Evolutionary conservation across 2,888 invertebrate genomes (phyloP).

Genomic region (Drosophila subquinaria): DNA sequence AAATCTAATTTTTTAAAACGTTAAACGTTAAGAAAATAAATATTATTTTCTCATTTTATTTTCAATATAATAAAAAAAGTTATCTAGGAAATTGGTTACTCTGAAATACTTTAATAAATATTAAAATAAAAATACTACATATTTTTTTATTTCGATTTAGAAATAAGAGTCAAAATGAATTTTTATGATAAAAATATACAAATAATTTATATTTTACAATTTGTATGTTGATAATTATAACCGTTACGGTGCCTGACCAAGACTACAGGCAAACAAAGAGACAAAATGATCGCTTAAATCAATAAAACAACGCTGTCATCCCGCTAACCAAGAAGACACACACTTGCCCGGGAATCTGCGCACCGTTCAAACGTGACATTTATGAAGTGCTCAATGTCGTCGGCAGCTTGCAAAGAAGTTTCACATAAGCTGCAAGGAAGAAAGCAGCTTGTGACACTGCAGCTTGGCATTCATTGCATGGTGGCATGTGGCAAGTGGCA

Average conservation of each 20-base stretch:
- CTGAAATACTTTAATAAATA: too few relatives aligned
- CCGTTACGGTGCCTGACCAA: not conserved
- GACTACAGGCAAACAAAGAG: not conserved
- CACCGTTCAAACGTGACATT: constrained; percentile 44
- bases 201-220: not conserved
- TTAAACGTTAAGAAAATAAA: too few relatives aligned
- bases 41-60: too few relatives aligned
- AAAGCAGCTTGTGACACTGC: constrained; percentile 45
- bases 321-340: not conserved
- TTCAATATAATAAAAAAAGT: too few relatives aligned
- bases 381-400: constrained; percentile 63
- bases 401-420: constrained; percentile 44
- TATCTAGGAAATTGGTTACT: too few relatives aligned
- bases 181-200: too few relatives aligned
- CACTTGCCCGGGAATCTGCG: constrained; percentile 11
- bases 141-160: too few relatives aligned
- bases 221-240: not conserved
- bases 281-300: constrained; percentile 18
- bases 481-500: constrained; percentile 13
- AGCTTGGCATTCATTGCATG: constrained; percentile 19
- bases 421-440: constrained; percentile 17
- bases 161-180: not conserved
- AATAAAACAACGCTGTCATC: constrained; percentile 20
- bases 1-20: too few relatives aligned
- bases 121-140: too few relatives aligned